These are phyloP conservation scores for Catostomus latipinnis DNA, from an alignment of 2,797 vertebrate genomes.

Conservation along the genomic window DNA sequence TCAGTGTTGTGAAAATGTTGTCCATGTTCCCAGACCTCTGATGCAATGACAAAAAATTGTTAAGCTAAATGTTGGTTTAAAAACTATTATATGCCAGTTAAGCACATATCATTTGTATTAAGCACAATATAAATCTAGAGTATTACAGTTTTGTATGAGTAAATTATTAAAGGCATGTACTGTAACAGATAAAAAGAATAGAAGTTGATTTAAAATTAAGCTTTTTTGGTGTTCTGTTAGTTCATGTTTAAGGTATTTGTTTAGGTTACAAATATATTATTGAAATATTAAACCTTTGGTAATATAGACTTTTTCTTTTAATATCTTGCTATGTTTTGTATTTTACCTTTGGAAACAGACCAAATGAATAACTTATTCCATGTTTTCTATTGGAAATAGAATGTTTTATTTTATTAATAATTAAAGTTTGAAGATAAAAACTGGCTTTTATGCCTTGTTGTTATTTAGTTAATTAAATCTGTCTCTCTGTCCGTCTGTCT, in stretches of 20 bases:
- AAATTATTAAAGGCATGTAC: slow-evolving; percentile 47
- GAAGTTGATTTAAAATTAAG: slow-evolving; percentile 39
- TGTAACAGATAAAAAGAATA: slow-evolving; percentile 31
- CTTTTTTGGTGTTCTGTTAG: slow-evolving; percentile 55
- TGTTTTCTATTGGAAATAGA: slow-evolving; percentile 43
- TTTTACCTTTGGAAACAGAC: slow-evolving; percentile 54
- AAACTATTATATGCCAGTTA: neutral
- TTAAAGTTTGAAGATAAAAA: slow-evolving; percentile 27
- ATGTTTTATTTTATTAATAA: slow-evolving; percentile 19
- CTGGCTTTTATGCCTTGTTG: neutral
- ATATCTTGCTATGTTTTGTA: slow-evolving; percentile 62
- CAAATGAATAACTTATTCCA: slow-evolving; percentile 51
- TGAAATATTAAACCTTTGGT: slow-evolving; percentile 46
- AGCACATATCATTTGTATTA: neutral
- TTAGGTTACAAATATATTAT: slow-evolving; percentile 51
- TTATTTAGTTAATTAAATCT: neutral
- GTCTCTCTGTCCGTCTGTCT: no score
- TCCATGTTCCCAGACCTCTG: neutral
- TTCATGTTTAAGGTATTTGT: slow-evolving; percentile 53
- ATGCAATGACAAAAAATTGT: slow-evolving; percentile 15
- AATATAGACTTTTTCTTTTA: slow-evolving; percentile 52
- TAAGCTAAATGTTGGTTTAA: neutral
- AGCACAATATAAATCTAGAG: neutral
- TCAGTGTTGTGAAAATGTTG: neutral
- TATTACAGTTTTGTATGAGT: slow-evolving; percentile 8